Conservation (phyloP, 2,888 invertebrate species). For the Heliconius ethilla region DNA sequence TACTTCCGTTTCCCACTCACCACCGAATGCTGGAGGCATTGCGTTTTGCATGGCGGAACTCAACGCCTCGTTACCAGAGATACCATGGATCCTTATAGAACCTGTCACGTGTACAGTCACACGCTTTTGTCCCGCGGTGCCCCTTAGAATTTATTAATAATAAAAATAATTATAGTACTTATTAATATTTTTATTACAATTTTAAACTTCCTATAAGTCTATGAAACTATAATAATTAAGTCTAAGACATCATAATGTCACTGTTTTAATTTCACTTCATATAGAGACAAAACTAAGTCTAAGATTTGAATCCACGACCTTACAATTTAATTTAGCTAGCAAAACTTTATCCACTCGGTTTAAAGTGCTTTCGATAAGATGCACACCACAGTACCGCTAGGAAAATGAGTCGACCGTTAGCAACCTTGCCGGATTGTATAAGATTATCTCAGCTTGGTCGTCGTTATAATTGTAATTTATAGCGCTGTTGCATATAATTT, state of each 20-base stretch:
- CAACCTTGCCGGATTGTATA: constrained; percentile 27
- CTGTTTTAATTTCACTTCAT: neutral
- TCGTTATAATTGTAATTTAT: constrained; percentile 19
- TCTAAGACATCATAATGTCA: neutral
- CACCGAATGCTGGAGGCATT: neutral
- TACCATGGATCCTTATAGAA: too few species aligned
- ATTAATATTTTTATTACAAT: neutral
- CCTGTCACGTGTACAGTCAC: too few species aligned
- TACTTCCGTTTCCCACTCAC: neutral
- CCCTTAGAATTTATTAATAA: too few species aligned
- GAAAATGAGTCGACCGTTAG: constrained; percentile 37
- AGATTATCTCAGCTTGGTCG: constrained; percentile 22
- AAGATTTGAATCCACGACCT: neutral
- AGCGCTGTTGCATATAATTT: neutral
- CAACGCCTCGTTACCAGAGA: neutral
- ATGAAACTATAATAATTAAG: neutral
- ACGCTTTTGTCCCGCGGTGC: too few species aligned
- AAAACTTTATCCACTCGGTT: neutral
- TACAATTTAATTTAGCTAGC: neutral
- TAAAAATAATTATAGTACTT: too few species aligned
- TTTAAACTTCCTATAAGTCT: neutral
- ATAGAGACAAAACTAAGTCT: neutral
- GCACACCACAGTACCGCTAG: constrained; percentile 31
- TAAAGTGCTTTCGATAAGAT: neutral
- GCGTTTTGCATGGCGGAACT: neutral